phyloP scores from a whole-genome alignment of 2,113 vertebrate species.

The Bothrops jararaca region DNA sequence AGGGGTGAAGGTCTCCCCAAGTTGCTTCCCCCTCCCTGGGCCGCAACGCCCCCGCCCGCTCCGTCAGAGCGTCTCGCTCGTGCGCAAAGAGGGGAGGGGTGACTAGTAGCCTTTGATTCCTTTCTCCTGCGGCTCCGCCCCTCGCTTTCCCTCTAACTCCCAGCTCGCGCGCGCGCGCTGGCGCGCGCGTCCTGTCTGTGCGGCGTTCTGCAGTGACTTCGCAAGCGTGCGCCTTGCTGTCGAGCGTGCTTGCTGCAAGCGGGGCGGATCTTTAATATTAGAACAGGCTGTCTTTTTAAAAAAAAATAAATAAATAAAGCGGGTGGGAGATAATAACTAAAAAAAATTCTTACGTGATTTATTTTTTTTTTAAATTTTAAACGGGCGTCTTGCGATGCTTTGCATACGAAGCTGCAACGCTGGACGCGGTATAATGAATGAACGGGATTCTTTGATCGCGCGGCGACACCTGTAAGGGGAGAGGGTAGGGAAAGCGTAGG shows the following conservation, averaged over 20 bases:
- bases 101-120: neutral
- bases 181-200: neutral
- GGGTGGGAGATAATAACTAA: neutral
- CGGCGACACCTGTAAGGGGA: neutral
- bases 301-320: too few species aligned
- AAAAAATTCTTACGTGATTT: neutral
- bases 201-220: slow-evolving; percentile 2
- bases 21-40: neutral
- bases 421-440: neutral
- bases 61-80: neutral
- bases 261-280: neutral
- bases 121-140: neutral
- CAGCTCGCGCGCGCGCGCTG: neutral
- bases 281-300: neutral
- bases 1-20: neutral
- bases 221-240: neutral
- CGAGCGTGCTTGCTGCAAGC: neutral
- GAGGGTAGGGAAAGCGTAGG: neutral
- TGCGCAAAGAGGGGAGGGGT: neutral
- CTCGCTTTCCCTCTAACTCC: neutral
- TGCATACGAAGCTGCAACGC: neutral
- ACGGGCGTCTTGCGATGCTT: neutral
- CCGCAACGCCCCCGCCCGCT: neutral
- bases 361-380: neutral
- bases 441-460: neutral